Evolutionary conservation across 1,140 invertebrate genomes (phyloP).

Genomic region (Tribolium madens): DNA sequence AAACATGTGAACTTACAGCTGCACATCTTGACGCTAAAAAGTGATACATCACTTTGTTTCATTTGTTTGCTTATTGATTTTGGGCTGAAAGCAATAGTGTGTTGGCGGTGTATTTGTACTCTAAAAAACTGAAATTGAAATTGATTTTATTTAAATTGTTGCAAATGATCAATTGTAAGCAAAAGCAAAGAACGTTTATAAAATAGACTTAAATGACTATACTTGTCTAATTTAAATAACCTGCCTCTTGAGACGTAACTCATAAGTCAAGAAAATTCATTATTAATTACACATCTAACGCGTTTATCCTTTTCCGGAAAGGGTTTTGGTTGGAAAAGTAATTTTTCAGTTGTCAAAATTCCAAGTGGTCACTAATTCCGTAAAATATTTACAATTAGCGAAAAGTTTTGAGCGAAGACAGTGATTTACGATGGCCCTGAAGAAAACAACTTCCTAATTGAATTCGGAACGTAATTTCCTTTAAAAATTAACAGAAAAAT

Average conservation of each 20-base stretch:
- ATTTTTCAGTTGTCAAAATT: background rate
- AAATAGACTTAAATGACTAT: no score
- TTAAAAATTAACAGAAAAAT: slow-evolving; percentile 34
- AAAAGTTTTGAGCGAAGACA: slow-evolving; percentile 16
- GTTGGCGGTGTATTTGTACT: background rate
- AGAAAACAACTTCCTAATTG: slow-evolving; percentile 29
- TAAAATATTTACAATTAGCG: slow-evolving; percentile 13
- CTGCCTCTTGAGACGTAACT: no score
- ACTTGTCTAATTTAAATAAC: no score
- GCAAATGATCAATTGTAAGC: background rate
- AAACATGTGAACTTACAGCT: background rate
- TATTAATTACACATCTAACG: no score
- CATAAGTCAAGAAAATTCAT: no score
- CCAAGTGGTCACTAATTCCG: slow-evolving; percentile 1
- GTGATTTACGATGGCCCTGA: slow-evolving; percentile 27
- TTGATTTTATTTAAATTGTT: background rate
- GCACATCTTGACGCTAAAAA: background rate
- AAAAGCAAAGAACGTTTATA: no score
- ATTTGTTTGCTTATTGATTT: background rate
- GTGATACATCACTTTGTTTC: background rate
- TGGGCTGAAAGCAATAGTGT: background rate
- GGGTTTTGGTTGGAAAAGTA: background rate
- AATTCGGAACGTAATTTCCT: slow-evolving; percentile 6
- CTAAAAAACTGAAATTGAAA: background rate
- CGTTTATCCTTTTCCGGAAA: no score